Base-by-base conservation (phyloP, 2,888 invertebrate species). In the Lithophane leautieri region DNA sequence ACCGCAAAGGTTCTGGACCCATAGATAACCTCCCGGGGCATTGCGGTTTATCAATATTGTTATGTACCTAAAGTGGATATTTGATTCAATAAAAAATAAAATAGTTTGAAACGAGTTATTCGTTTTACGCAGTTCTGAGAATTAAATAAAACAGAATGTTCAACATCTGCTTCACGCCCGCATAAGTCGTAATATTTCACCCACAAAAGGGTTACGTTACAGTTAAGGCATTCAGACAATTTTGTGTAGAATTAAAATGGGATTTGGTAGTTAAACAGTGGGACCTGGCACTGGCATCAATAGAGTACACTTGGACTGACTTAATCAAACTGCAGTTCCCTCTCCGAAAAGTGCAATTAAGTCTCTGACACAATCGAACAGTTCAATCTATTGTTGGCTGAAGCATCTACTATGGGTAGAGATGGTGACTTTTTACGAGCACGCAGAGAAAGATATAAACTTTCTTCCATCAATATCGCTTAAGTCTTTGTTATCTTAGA, bases 161-260 rank as follows among this genome's bases (percentile, higher is more conserved):
- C 73, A 50, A 69, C 79, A 82, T 82, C 52, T 83, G 79, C 40
- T 77, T 76, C 76, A 56, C n/a, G 50, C 83, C 60, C 68, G 79
- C 58, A 61, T 56, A 19, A 72, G 65, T 68, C 73, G 54, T 81
- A 81, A 82, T 78, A 73, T 82, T 80, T 78, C 54, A 78, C 62
- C 73, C 67, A 65, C 70, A 65, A 69, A 79, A 79, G 73, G 73
- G 78, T 82, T 60, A 66, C 79, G 78, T 82, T 60, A 66, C 73
- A 54, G 42, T 54, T 68, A 72, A 81, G 58, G 58, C 58, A 68
- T 73, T 82, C 50, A 28, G 58, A 42, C 63, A 78, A 81, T 73
- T 81, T 82, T 69, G 78, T 60, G n/a, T 60, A 63, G 25, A 78
- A 82, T 73, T 25, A 25, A 28, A 83, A 72, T 67, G 56, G 67